Evolutionary conservation across 2,113 vertebrate species (phyloP).

Genomic region (Microcebus murinus): DNA sequence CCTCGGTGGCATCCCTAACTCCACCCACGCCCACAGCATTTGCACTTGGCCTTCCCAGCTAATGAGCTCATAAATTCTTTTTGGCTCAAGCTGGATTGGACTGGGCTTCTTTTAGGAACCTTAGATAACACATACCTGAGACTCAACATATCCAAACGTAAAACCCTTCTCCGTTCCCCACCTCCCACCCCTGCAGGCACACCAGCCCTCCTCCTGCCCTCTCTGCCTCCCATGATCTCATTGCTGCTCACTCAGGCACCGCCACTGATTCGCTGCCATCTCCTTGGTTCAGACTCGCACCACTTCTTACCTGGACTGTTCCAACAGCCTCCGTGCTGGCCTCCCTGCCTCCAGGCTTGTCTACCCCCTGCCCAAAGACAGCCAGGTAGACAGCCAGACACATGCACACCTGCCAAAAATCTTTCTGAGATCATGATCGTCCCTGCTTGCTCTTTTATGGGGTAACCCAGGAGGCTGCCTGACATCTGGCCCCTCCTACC

Average conservation of each 20-base stretch:
- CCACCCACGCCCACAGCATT: neutral
- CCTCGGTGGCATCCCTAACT: neutral
- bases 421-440: neutral
- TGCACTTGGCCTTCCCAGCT: neutral
- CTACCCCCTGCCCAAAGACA: neutral
- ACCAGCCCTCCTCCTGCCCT: neutral
- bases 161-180: neutral
- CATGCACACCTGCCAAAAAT: neutral
- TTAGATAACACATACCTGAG: neutral
- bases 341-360: neutral
- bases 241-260: no score
- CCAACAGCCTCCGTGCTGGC: neutral
- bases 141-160: neutral
- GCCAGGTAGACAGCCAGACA: neutral
- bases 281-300: neutral
- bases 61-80: neutral
- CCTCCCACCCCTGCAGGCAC: neutral
- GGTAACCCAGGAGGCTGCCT: neutral
- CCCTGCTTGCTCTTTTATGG: neutral
- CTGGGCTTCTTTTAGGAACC: neutral
- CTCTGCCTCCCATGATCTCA: neutral
- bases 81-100: neutral
- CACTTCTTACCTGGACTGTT: neutral
- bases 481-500: neutral
- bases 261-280: no score